phyloP scores from a whole-genome alignment of 2,888 invertebrate species.

The Drosophila pullipes region DNA sequence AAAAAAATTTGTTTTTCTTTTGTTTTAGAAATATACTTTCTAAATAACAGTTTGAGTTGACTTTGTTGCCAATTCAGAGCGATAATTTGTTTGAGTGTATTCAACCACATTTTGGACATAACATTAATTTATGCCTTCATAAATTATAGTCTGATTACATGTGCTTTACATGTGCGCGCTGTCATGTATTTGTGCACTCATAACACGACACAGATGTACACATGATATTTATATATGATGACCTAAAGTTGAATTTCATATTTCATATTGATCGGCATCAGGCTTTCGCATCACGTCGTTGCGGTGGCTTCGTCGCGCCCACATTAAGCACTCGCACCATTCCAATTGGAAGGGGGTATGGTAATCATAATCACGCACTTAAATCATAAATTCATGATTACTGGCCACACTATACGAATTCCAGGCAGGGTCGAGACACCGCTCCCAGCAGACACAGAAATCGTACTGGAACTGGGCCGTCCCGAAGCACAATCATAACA shows the following conservation, averaged over 20 bases:
- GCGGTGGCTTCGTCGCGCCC: slow-evolving; percentile 38
- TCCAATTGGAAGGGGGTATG: slow-evolving; percentile 4
- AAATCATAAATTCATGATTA: slow-evolving; percentile 81
- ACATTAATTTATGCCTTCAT: slow-evolving; percentile 54
- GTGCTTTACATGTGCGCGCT: slow-evolving; percentile 56
- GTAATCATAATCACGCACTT: slow-evolving; percentile 73
- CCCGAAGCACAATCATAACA: slow-evolving; percentile 51
- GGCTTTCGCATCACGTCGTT: slow-evolving; percentile 62
- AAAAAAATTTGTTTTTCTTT: neutral
- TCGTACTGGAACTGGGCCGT: slow-evolving; percentile 34
- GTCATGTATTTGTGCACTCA: slow-evolving; percentile 69
- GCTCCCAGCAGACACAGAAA: slow-evolving; percentile 56
- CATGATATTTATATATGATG: slow-evolving; percentile 32
- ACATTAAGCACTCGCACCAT: slow-evolving; percentile 25
- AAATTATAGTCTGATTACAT: slow-evolving; percentile 67
- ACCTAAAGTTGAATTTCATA: slow-evolving; percentile 76
- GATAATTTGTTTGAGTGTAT: neutral
- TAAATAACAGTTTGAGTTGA: neutral
- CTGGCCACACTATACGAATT: slow-evolving; percentile 61
- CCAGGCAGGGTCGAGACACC: slow-evolving; percentile 63
- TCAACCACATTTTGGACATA: slow-evolving; percentile 2
- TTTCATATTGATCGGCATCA: slow-evolving; percentile 64
- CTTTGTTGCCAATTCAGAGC: neutral
- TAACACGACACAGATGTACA: slow-evolving; percentile 59
- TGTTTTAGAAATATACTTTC: neutral